Evolutionary conservation across 2,888 invertebrate species (phyloP).

Genomic region (Tetranychus truncatus): DNA sequence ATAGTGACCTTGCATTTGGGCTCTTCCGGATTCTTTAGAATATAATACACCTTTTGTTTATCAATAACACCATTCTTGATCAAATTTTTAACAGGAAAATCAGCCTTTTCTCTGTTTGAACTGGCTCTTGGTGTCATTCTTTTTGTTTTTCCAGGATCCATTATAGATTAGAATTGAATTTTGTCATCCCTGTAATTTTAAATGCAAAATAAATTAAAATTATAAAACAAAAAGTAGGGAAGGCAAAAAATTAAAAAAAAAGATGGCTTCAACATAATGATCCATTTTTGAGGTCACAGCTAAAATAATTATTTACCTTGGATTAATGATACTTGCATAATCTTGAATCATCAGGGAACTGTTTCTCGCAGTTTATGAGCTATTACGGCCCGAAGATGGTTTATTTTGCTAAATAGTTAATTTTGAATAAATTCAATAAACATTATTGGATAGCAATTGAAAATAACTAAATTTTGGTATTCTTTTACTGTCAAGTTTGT

Average conservation of each 20-base stretch:
- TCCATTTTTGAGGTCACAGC: not conserved
- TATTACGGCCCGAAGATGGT: not conserved
- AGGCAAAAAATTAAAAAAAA: not conserved
- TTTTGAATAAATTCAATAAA: not conserved
- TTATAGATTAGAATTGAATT: not conserved
- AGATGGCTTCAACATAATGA: not conserved
- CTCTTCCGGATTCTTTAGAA: constrained; percentile 9
- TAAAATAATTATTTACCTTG: not conserved
- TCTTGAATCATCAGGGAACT: not conserved
- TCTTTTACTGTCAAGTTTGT: not conserved
- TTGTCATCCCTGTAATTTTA: not conserved
- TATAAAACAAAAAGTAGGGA: not conserved
- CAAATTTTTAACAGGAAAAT: not conserved
- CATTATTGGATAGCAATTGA: not conserved
- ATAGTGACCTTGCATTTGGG: constrained; percentile 5
- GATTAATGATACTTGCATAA: not conserved
- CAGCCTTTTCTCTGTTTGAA: not conserved
- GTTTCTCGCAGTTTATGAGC: not conserved
- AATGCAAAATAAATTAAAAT: not conserved
- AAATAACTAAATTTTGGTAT: not conserved
- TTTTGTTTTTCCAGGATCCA: not conserved
- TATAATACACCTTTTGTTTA: not conserved
- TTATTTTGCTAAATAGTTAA: not conserved
- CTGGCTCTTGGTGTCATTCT: not conserved
- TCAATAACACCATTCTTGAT: not conserved